These are phyloP conservation scores for Tipula confusa DNA, from an alignment of 2,888 invertebrate species.

Conservation along the genomic window DNA sequence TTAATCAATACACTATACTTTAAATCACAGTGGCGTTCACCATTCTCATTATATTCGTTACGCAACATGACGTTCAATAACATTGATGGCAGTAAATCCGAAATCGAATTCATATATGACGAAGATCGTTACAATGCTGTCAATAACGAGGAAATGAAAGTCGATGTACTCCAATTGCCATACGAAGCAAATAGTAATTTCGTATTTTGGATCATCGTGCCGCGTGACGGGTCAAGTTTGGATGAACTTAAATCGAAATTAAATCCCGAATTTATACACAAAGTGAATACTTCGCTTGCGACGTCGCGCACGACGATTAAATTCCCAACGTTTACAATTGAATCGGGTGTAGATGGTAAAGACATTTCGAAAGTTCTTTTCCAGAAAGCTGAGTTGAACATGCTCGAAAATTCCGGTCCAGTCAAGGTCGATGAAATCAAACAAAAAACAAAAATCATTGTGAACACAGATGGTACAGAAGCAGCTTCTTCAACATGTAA, in stretches of 20 bases:
- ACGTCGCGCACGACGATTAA: not conserved
- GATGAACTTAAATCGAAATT: not conserved
- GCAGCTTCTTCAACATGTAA: not conserved
- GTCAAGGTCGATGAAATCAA: not conserved
- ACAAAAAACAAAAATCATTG: constrained; percentile 28
- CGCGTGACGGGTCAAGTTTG: not conserved
- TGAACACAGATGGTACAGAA: constrained; percentile 27
- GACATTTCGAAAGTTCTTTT: not conserved
- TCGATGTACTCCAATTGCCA: not conserved
- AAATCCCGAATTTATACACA: not conserved
- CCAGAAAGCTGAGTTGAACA: not conserved
- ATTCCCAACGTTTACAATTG: not conserved
- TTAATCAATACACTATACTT: not conserved
- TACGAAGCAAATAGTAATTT: not conserved
- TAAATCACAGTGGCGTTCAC: not conserved
- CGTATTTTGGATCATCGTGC: not conserved
- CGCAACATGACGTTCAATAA: not conserved
- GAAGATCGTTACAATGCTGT: not conserved
- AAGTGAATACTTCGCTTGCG: not conserved
- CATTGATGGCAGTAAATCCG: not conserved
- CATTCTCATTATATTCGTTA: not conserved
- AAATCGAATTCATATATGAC: not conserved
- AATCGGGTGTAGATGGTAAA: not conserved
- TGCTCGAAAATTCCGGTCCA: not conserved
- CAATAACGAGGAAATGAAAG: not conserved